Conservation (phyloP, 2,797 vertebrate species). For the Melanotaenia trifasciata region DNA sequence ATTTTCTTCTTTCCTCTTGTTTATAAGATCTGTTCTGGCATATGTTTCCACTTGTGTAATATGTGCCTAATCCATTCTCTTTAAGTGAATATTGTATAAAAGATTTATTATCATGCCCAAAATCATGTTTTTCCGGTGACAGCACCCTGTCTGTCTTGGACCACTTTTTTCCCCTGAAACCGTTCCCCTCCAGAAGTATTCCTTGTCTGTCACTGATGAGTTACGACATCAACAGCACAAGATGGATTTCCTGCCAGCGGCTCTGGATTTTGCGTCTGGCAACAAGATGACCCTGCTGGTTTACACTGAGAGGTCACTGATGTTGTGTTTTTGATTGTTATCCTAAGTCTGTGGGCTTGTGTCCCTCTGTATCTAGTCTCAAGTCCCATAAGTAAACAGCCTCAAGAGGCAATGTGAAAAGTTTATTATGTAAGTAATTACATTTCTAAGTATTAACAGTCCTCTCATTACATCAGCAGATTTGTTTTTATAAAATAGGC, state of each 20-base stretch:
- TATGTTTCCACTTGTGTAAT: slow-evolving; percentile 15
- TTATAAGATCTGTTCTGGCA: not conserved
- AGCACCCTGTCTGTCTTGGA: slow-evolving; percentile 41
- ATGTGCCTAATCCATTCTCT: slow-evolving; percentile 27
- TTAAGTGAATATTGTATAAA: slow-evolving; percentile 30
- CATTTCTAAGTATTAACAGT: slow-evolving; percentile 57
- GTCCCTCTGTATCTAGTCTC: slow-evolving; percentile 56
- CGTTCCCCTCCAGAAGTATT: slow-evolving; percentile 66
- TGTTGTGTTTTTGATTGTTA: slow-evolving; percentile 79
- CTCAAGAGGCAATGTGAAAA: slow-evolving; percentile 58
- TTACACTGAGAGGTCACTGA: slow-evolving; percentile 65
- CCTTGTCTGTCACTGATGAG: slow-evolving; percentile 72
- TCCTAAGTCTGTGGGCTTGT: slow-evolving; percentile 61
- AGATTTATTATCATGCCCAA: slow-evolving; percentile 42
- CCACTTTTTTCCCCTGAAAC: slow-evolving; percentile 7
- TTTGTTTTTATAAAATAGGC: slow-evolving; percentile 60
- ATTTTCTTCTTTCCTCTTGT: not conserved
- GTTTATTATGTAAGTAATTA: slow-evolving; percentile 70
- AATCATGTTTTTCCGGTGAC: slow-evolving; percentile 40
- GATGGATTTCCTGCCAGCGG: slow-evolving; percentile 66
- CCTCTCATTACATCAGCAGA: slow-evolving; percentile 56
- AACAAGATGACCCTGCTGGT: slow-evolving; percentile 61
- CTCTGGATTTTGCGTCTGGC: slow-evolving; percentile 74
- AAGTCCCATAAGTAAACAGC: slow-evolving; percentile 49
- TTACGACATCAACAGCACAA: slow-evolving; percentile 69